Evolutionary conservation across 2,797 vertebrate genomes (phyloP).

Genomic region (Hemibagrus guttatus): DNA sequence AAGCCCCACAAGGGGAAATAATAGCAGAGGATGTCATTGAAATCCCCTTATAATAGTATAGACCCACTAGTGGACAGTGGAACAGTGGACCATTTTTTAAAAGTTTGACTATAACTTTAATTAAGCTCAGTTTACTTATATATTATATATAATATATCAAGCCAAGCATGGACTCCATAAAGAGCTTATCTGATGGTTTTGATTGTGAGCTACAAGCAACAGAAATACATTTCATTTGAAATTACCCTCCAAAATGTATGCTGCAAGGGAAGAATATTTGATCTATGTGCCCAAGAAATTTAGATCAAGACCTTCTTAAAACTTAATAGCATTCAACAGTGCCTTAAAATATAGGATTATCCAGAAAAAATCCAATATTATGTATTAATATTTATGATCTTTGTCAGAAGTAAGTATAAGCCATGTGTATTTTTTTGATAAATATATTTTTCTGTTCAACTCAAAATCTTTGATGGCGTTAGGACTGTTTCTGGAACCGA

Average conservation of each 20-base stretch:
- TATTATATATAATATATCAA: background rate
- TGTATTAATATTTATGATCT: background rate
- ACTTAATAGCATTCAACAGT: background rate
- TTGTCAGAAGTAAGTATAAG: background rate
- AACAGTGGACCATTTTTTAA: too few species aligned
- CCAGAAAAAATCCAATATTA: background rate
- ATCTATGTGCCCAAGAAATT: background rate
- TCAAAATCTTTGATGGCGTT: background rate
- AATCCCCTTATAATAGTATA: conserved; percentile 67
- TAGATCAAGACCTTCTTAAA: too few species aligned
- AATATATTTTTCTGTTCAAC: background rate
- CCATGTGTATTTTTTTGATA: background rate
- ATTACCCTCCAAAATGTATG: too few species aligned
- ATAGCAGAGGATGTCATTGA: conserved; percentile 79
- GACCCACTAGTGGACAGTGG: too few species aligned
- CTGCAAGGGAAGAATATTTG: too few species aligned
- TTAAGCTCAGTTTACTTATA: background rate
- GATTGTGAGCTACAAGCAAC: background rate
- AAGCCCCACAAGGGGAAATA: conserved; percentile 71
- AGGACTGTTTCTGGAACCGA: background rate
- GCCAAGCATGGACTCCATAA: background rate
- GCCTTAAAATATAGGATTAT: conserved; percentile 16
- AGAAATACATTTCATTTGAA: background rate
- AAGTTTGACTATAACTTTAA: too few species aligned
- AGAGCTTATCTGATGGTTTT: background rate